These are phyloP conservation scores for Malurus alboscapulatus DNA, from an alignment of 2,113 vertebrate genomes.

Conservation along the genomic window DNA sequence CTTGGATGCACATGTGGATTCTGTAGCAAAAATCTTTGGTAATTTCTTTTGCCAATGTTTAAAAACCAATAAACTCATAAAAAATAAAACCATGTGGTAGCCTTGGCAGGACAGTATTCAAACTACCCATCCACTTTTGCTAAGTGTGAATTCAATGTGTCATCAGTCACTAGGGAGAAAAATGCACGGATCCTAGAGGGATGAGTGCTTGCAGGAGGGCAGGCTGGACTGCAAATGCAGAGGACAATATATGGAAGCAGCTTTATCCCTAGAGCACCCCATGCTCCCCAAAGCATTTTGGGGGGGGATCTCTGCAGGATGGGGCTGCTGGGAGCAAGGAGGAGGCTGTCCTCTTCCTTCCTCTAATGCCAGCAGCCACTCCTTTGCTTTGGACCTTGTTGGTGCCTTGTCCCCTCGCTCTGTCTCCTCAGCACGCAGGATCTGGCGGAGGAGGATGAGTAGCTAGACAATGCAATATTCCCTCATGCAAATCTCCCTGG, in stretches of 20 bases:
- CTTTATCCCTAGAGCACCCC: background rate
- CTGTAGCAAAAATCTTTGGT: background rate
- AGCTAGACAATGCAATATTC: background rate
- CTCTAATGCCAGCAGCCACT: background rate
- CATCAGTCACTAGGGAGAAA: background rate
- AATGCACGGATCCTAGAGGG: background rate
- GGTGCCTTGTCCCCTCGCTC: background rate
- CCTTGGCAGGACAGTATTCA: background rate
- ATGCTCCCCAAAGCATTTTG: background rate
- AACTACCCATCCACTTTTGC: background rate
- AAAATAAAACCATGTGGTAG: background rate
- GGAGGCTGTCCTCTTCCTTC: background rate
- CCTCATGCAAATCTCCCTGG: background rate
- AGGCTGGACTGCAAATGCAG: background rate
- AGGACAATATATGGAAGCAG: background rate
- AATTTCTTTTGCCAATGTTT: background rate
- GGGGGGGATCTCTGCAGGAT: background rate
- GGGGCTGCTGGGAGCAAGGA: background rate
- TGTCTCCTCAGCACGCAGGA: rapidly evolving
- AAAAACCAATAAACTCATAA: background rate
- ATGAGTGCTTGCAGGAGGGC: background rate
- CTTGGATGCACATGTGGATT: background rate
- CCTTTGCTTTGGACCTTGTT: background rate
- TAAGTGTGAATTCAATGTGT: background rate
- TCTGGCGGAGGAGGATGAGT: background rate